These are phyloP conservation scores for Phataginus tetradactyla DNA, from an alignment of 2,797 vertebrate genomes.

Conservation along the genomic window DNA sequence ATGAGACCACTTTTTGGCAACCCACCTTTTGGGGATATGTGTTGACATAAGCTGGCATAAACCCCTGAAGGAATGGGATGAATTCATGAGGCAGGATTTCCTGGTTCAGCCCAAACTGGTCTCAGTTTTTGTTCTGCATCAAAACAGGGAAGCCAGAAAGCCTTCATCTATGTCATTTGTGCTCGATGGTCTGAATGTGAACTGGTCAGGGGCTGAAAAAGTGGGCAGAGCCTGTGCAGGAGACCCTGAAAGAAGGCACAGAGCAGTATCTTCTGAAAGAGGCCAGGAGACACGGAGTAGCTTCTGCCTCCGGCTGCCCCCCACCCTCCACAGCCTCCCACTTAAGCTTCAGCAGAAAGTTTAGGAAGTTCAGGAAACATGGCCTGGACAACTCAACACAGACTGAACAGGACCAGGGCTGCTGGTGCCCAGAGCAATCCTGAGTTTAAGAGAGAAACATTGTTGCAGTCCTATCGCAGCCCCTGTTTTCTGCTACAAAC, in stretches of 20 bases:
- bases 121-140: neutral
- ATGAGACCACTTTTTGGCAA: neutral
- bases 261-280: too few relatives aligned
- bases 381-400: rapidly evolving
- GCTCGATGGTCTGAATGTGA: neutral
- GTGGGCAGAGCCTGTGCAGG: rapidly evolving
- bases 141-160: neutral
- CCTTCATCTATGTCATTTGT: rapidly evolving
- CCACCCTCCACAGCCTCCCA: too few relatives aligned
- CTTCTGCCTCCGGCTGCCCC: neutral
- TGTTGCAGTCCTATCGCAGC: too few relatives aligned
- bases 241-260: neutral
- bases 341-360: neutral
- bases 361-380: neutral
- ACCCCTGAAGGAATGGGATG: too few relatives aligned
- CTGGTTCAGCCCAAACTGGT: neutral
- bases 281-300: rapidly evolving
- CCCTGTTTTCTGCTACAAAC: neutral
- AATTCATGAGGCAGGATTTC: neutral
- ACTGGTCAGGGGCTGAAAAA: neutral
- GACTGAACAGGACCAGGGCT: rapidly evolving
- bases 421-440: rapidly evolving
- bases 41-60: neutral
- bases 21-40: neutral
- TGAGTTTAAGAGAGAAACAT: neutral